Percentiles rank a stretch among this genome's conserved stretches.
phyloP scores from a whole-genome alignment of 2,797 vertebrate species.

The Carduelis carduelis region DNA sequence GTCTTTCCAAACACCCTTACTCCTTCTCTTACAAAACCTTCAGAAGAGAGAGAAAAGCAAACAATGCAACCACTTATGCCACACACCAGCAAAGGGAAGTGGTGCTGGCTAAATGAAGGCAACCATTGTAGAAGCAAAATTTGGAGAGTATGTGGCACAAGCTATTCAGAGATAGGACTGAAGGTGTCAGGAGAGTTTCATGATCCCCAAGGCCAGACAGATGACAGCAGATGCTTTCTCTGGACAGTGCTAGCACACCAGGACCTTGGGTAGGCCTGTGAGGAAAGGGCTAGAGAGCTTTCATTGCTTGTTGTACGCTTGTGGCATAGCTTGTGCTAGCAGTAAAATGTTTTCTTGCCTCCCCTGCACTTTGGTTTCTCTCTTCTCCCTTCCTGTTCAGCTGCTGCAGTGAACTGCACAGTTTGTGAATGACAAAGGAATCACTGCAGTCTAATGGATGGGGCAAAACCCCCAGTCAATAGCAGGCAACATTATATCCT shows the following conservation, averaged over 20 bases:
- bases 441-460: not conserved
- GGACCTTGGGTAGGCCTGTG: not conserved
- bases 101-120: not conserved
- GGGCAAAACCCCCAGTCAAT: rapidly evolving
- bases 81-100: not conserved
- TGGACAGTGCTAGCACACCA: not conserved
- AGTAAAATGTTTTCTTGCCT: not conserved
- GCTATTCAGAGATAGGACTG: not conserved
- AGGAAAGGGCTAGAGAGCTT: not conserved
- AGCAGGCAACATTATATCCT: not conserved
- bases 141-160: not conserved
- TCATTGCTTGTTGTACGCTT: not conserved
- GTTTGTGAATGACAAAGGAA: not conserved
- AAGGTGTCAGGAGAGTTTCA: not conserved
- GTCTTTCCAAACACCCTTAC: not conserved
- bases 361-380: not conserved
- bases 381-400: not conserved
- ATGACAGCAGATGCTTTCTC: not conserved
- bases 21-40: not conserved
- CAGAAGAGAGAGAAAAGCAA: not conserved
- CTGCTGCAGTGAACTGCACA: not conserved
- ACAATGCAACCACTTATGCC: not conserved
- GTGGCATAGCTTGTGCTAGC: not conserved
- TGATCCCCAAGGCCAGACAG: not conserved
- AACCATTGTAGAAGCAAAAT: not conserved